Conservation (phyloP, 2,888 invertebrate genomes). For the Lepidonotus clava region DNA sequence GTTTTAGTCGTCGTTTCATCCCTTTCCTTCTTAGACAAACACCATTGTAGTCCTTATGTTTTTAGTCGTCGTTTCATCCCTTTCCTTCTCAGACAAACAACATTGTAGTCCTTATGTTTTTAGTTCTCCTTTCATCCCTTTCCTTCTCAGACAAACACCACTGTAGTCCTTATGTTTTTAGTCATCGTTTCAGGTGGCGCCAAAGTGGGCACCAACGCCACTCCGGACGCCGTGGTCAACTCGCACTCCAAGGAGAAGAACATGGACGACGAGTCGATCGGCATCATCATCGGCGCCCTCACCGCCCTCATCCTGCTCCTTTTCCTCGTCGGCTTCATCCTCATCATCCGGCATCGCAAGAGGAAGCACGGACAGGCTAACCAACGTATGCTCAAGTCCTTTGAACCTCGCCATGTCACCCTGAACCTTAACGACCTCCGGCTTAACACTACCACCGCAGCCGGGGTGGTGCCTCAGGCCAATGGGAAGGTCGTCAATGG, state of each 20-base stretch:
- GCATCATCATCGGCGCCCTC: constrained; percentile 83
- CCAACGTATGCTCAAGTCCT: constrained; percentile 60
- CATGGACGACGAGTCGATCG: constrained; percentile 58
- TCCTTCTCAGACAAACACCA: too few species aligned
- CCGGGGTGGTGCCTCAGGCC: background rate
- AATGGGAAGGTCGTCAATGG: constrained; percentile 75
- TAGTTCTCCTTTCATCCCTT: too few species aligned
- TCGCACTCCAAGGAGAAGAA: constrained; percentile 55
- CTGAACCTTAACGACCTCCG: constrained; percentile 60
- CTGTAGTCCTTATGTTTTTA: too few species aligned
- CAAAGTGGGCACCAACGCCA: constrained; percentile 44
- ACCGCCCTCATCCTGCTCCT: constrained; percentile 86
- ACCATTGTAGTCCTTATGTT: too few species aligned
- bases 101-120: too few species aligned
- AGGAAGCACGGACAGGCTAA: constrained; percentile 64
- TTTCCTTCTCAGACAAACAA: too few species aligned
- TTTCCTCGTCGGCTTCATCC: constrained; percentile 87
- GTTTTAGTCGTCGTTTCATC: too few species aligned
- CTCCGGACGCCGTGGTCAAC: constrained; percentile 51
- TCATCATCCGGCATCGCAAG: constrained; percentile 83
- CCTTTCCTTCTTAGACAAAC: too few species aligned
- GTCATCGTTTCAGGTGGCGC: constrained; percentile 13
- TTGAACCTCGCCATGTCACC: constrained; percentile 59
- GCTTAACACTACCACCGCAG: background rate
- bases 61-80: too few species aligned